Conservation (phyloP, 2,888 invertebrate genomes). For the Perithous albicinctus region DNA sequence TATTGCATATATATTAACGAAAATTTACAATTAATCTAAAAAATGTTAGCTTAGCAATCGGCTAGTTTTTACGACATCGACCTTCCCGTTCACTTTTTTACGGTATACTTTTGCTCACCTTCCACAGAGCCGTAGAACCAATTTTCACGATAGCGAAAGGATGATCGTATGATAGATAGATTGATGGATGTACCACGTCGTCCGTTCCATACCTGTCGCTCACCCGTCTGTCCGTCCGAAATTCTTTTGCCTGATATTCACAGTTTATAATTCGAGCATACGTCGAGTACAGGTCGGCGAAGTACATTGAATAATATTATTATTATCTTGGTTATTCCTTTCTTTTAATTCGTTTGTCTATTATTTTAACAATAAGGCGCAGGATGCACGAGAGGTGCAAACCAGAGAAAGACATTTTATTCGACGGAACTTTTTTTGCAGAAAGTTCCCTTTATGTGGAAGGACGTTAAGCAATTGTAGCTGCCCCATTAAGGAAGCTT, state of each 20-base stretch:
- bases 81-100: background rate
- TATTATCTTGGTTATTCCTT: no score
- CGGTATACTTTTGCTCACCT: background rate
- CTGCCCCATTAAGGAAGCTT: no score
- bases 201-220: constrained; percentile 71
- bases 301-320: constrained; percentile 53
- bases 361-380: background rate
- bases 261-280: constrained; percentile 57
- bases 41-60: background rate
- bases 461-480: no score
- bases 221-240: constrained; percentile 61
- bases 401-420: no score
- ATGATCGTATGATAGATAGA: constrained; percentile 44
- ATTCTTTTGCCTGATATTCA: constrained; percentile 65
- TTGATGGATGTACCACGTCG: constrained; percentile 76
- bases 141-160: constrained; percentile 68
- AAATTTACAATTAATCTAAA: background rate
- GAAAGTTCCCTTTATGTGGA: no score
- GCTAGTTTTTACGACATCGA: background rate
- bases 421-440: no score
- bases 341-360: background rate
- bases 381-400: background rate
- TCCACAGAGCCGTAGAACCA: constrained; percentile 59
- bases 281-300: constrained; percentile 43
- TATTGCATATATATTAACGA: background rate